Conservation (phyloP, 2,113 vertebrate species). For the Genyomyrus donnyi region DNA sequence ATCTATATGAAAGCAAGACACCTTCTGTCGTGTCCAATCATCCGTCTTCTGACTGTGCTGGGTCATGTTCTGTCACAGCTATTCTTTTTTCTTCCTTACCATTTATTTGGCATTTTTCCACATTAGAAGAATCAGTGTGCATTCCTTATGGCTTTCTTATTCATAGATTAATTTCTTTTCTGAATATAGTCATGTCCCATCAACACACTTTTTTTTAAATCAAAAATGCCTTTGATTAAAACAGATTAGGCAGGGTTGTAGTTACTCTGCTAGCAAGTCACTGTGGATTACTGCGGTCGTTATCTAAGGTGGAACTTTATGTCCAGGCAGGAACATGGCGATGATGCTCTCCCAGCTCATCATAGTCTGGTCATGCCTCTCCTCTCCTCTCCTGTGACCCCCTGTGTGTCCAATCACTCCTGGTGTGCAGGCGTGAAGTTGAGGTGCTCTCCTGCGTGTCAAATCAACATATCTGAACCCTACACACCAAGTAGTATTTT, state of each 20-base stretch:
- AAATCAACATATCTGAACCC: conserved; percentile 1
- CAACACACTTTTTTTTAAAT: neutral
- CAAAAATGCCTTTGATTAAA: neutral
- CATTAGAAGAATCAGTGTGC: neutral
- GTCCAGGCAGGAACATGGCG: neutral
- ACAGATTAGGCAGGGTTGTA: neutral
- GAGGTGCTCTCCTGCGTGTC: neutral
- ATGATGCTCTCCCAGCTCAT: neutral
- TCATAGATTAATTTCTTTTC: neutral
- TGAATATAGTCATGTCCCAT: neutral
- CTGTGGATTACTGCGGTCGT: neutral
- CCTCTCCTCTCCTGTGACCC: neutral
- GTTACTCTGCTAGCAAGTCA: neutral
- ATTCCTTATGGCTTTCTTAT: neutral
- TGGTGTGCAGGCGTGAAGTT: neutral
- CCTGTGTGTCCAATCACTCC: neutral
- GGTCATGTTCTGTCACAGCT: neutral
- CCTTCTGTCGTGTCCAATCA: neutral
- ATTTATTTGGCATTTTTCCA: neutral
- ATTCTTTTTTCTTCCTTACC: neutral
- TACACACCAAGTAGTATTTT: neutral
- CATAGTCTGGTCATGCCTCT: neutral
- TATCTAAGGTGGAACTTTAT: neutral
- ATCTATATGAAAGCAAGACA: neutral
- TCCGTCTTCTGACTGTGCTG: neutral